Conservation (phyloP, 2,113 vertebrate genomes). For the Mesoclemmys tuberculata region DNA sequence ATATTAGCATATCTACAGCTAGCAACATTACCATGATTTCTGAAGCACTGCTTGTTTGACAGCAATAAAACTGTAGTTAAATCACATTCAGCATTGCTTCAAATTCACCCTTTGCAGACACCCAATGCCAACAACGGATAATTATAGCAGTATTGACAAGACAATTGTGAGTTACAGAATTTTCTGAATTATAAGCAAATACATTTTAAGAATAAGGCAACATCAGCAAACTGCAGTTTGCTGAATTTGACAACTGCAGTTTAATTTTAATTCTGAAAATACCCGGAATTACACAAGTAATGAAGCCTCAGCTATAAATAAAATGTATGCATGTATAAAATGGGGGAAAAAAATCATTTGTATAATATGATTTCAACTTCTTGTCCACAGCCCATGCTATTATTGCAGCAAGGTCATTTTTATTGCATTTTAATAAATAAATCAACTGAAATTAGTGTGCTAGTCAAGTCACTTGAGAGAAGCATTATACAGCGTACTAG, state of each 20-base stretch:
- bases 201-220: neutral
- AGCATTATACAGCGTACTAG: neutral
- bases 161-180: neutral
- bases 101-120: neutral
- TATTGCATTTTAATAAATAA: neutral
- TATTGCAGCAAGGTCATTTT: neutral
- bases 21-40: neutral
- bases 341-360: rapidly evolving
- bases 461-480: neutral
- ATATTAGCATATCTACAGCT: neutral
- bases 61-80: neutral
- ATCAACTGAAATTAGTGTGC: neutral
- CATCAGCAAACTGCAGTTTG: neutral
- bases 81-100: neutral
- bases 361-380: neutral
- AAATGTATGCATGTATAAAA: neutral
- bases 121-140: neutral
- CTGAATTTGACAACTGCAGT: neutral
- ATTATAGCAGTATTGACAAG: neutral
- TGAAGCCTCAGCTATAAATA: neutral
- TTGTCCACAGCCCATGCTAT: neutral
- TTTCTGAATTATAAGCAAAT: neutral
- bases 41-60: neutral
- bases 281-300: neutral
- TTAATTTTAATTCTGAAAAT: neutral